Evolutionary conservation across 2,888 invertebrate species (phyloP), one percentile per base, ranked within the genome.

Genomic region (Calliscelio sp.): DNA sequence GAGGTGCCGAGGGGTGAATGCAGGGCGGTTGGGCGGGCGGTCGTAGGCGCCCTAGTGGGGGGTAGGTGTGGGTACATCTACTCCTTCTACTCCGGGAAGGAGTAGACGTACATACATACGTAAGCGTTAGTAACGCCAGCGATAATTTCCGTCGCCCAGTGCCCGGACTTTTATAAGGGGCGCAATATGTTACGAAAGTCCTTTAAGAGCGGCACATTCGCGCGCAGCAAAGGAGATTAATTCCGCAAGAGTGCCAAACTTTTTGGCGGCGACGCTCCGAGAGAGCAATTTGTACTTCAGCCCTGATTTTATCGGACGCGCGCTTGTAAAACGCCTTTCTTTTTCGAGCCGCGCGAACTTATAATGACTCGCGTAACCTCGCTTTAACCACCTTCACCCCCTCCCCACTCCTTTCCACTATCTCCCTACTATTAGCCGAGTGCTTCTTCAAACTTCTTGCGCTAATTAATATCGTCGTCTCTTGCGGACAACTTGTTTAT

Each of bases 221-320:
- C 79, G 84, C 70, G 41, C 70, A 55, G 49, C 35, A 74, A 85
- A 86, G 84, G 86, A 86, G 86, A 87, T 87, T 83, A 85, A 87
- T 86, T 86, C 61, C 81, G 83, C 53, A 55, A 73, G 75, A 85
- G 82, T 82, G 86, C 81, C 85, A 84, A 86, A 88, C 85, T 88
- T 85, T 84, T 70, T 57, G 78, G 66, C 70, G 61, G 53, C 75
- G 68, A 65, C 74, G 83, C 79, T 84, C 77, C 53, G 63, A n/a
- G 73, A 80, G 81, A 57, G 85, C 81, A 84, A 86, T 87, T 84
- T 80, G 85, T 80, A 77, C 79, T 49, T 66, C 70, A 66, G 79
- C 66, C 38, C 46, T 55, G 81, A 81, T 84, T 81, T 84, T 81
- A 81, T 81, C 55, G 78, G 73, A 25, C 28, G 59, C 55, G 53